These are phyloP conservation scores for Melolontha melolontha DNA, from an alignment of 2,888 invertebrate species.

Conservation along the genomic window DNA sequence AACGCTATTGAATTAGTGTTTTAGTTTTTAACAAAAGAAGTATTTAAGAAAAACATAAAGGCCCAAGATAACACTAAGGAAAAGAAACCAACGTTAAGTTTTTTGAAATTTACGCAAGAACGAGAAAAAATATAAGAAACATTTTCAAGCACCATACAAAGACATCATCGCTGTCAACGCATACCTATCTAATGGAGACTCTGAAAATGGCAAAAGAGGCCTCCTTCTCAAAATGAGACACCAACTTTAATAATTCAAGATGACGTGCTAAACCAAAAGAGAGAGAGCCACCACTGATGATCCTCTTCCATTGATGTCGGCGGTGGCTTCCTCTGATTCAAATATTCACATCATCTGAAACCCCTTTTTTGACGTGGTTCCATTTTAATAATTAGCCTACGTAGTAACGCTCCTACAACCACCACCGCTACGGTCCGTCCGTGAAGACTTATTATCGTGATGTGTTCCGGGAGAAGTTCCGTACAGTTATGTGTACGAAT, in stretches of 20 bases:
- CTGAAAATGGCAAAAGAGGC: neutral
- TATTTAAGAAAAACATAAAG: too few species aligned
- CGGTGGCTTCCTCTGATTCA: slow-evolving; percentile 32
- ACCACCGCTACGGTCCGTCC: neutral
- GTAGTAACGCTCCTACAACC: neutral
- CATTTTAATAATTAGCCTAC: slow-evolving; percentile 60
- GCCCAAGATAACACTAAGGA: too few species aligned
- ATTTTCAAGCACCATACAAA: neutral
- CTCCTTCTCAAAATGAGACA: neutral
- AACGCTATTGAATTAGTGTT: too few species aligned
- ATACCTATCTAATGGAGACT: neutral
- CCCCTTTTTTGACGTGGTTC: slow-evolving; percentile 59
- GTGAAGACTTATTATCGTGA: neutral
- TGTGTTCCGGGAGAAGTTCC: slow-evolving; percentile 25
- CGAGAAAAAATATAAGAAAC: neutral
- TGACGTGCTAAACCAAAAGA: neutral
- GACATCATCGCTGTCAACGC: neutral
- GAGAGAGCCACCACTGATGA: neutral
- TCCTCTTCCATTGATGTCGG: neutral
- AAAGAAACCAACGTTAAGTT: too few species aligned
- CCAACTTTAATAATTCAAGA: slow-evolving; percentile 17
- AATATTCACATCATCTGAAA: slow-evolving; percentile 39
- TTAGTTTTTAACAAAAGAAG: too few species aligned
- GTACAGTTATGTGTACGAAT: slow-evolving; percentile 44
- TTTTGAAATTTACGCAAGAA: too few species aligned